Evolutionary conservation across 2,113 vertebrate genomes (phyloP).

Genomic region (Megaleporinus macrocephalus): DNA sequence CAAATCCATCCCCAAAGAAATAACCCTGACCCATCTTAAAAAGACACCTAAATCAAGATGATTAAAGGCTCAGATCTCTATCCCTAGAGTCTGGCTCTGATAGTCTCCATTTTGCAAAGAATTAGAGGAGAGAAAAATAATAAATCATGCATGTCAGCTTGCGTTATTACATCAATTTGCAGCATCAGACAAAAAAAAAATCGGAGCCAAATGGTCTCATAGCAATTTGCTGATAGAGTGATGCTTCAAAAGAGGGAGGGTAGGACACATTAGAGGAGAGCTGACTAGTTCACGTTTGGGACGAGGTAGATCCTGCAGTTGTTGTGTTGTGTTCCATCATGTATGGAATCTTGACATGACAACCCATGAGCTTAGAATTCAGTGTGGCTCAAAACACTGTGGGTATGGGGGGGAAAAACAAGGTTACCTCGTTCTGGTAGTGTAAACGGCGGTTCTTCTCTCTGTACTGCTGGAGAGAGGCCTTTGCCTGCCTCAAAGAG

Average conservation of each 20-base stretch:
- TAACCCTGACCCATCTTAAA: not conserved
- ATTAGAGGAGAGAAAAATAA: conserved; percentile 37
- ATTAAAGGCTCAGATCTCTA: not conserved
- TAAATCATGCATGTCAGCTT: conserved; percentile 41
- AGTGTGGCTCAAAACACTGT: conserved; percentile 16
- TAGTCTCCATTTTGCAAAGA: conserved; percentile 36
- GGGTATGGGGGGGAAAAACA: not conserved
- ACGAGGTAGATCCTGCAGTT: not conserved
- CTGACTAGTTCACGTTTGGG: not conserved
- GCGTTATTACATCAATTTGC: conserved; percentile 52
- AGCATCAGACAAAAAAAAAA: conserved; percentile 36
- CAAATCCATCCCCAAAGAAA: conserved; percentile 19
- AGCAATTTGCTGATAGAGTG: conserved; percentile 41
- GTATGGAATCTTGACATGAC: conserved; percentile 6
- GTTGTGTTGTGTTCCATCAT: conserved; percentile 11
- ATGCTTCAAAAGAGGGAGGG: conserved; percentile 15
- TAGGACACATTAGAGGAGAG: conserved; percentile 17
- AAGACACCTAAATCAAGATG: conserved; percentile 22
- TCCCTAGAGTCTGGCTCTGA: conserved; percentile 24
- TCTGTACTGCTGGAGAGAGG: not conserved
- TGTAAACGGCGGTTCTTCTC: not conserved
- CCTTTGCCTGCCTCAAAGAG: not conserved
- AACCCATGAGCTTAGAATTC: not conserved
- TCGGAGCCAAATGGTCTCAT: conserved; percentile 20
- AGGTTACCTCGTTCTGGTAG: not conserved